A percentile compares a stretch with the other conserved stretches of the same genome.
Conservation (phyloP, 2,888 invertebrate species). For the Cyaniris semiargus region DNA sequence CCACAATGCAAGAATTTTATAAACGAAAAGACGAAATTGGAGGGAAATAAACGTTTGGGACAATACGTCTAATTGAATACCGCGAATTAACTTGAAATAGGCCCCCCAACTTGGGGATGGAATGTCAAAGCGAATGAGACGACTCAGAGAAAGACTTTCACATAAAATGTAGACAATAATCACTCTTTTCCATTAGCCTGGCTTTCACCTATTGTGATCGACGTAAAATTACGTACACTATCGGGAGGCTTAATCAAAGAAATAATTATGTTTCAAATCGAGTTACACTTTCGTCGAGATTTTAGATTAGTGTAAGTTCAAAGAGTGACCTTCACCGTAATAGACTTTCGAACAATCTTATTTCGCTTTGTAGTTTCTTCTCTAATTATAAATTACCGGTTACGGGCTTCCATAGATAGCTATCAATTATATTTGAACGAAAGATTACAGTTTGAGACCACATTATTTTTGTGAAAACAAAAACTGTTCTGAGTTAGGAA, state of each 20-base stretch:
- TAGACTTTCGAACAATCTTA: conserved; percentile 10
- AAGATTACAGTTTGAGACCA: background rate
- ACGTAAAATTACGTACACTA: conserved; percentile 39
- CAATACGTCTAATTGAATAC: conserved; percentile 51
- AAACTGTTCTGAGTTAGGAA: background rate
- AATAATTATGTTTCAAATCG: conserved; percentile 33
- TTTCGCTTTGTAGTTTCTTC: conserved; percentile 5
- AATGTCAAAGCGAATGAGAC: conserved; percentile 55
- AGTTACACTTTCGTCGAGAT: conserved; percentile 32
- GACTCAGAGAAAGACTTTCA: conserved; percentile 55
- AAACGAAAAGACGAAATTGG: background rate
- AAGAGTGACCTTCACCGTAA: conserved; percentile 22
- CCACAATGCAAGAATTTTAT: background rate
- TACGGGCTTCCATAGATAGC: background rate
- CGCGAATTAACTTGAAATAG: conserved; percentile 29
- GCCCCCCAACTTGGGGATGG: conserved; percentile 41
- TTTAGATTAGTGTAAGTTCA: conserved; percentile 27
- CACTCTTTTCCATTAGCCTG: conserved; percentile 55
- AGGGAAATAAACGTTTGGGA: conserved; percentile 51
- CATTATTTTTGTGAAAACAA: background rate
- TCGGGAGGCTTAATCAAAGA: conserved; percentile 34
- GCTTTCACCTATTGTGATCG: conserved; percentile 61
- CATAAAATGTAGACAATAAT: conserved; percentile 60
- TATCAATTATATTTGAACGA: conserved; percentile 3
- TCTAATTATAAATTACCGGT: conserved; percentile 4